These are phyloP conservation scores for Mimachlamys varia DNA, from an alignment of 2,888 invertebrate genomes.

Conservation along the genomic window DNA sequence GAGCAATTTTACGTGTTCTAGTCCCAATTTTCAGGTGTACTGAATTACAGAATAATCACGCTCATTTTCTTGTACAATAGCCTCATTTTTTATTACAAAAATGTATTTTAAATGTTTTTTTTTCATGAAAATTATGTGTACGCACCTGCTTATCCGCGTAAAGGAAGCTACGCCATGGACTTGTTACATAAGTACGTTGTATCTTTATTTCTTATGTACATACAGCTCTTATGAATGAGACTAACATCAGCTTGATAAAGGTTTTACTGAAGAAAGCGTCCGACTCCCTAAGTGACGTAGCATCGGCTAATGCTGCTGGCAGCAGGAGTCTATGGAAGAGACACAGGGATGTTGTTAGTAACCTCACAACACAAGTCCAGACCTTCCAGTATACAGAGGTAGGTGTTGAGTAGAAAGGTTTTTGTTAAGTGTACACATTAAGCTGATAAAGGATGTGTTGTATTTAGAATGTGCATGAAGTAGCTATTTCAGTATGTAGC, in stretches of 20 bases:
- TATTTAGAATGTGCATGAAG: too few species aligned
- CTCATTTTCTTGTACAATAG: too few species aligned
- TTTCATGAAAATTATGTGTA: too few species aligned
- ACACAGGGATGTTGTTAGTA: conserved; percentile 37
- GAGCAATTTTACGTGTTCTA: too few species aligned
- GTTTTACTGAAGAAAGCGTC: conserved; percentile 20
- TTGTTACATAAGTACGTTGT: background rate
- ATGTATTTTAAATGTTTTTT: too few species aligned
- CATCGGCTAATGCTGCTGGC: background rate
- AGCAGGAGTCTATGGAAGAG: conserved; percentile 39
- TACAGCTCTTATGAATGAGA: conserved; percentile 39
- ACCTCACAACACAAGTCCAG: conserved; percentile 23
- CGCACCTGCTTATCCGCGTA: too few species aligned
- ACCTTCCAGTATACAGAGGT: conserved; percentile 39
- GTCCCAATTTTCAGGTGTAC: too few species aligned
- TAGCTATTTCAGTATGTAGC: too few species aligned
- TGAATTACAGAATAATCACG: too few species aligned
- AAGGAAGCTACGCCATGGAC: background rate
- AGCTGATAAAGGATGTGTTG: too few species aligned
- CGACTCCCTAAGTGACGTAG: background rate
- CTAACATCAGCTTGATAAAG: background rate
- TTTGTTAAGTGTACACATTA: too few species aligned
- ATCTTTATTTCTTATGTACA: background rate
- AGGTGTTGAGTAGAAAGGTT: background rate
- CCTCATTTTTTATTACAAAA: too few species aligned